A percentile compares a stretch with the other conserved stretches of the same genome.
These are phyloP conservation scores for Stenoptilia bipunctidactyla DNA, from an alignment of 2,888 invertebrate genomes.

Conservation along the genomic window DNA sequence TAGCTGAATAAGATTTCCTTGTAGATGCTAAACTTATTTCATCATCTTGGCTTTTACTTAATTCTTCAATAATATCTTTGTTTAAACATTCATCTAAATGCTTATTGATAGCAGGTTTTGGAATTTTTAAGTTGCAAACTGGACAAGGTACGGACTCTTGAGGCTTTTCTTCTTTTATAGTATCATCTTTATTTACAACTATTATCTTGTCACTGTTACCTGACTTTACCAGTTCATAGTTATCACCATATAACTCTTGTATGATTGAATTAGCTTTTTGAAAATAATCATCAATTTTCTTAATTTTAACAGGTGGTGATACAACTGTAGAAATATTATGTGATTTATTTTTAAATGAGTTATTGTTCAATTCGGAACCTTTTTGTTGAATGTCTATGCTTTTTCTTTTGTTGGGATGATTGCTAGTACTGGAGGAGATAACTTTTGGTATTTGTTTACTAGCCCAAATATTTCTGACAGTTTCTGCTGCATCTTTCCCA, in stretches of 20 bases:
- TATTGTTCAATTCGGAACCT: slow-evolving; percentile 20
- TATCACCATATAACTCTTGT: slow-evolving; percentile 52
- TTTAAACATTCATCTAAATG: slow-evolving; percentile 63
- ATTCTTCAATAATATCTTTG: slow-evolving; percentile 36
- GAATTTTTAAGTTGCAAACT: slow-evolving; percentile 46
- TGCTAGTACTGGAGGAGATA: neutral
- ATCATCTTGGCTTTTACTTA: slow-evolving; percentile 11
- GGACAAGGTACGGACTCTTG: slow-evolving; percentile 49
- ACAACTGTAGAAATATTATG: slow-evolving; percentile 6
- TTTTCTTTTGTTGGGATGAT: slow-evolving; percentile 8
- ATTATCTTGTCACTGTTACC: slow-evolving; percentile 28
- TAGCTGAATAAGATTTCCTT: neutral
- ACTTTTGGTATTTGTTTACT: slow-evolving; percentile 17
- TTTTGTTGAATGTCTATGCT: slow-evolving; percentile 7
- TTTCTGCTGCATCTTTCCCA: slow-evolving; percentile 19
- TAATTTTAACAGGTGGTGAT: slow-evolving; percentile 41
- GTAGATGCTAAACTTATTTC: neutral
- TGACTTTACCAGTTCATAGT: slow-evolving; percentile 32
- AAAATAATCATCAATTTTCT: slow-evolving; percentile 54
- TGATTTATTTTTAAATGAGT: slow-evolving; percentile 5
- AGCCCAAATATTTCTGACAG: slow-evolving; percentile 29
- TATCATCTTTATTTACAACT: slow-evolving; percentile 12
- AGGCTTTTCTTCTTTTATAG: too few species aligned
- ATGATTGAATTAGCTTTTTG: slow-evolving; percentile 37
- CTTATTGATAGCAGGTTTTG: slow-evolving; percentile 37